A percentile compares a stretch with the other conserved stretches of the same genome.
Conservation (phyloP, 2,113 vertebrate species). For the Carollia perspicillata region DNA sequence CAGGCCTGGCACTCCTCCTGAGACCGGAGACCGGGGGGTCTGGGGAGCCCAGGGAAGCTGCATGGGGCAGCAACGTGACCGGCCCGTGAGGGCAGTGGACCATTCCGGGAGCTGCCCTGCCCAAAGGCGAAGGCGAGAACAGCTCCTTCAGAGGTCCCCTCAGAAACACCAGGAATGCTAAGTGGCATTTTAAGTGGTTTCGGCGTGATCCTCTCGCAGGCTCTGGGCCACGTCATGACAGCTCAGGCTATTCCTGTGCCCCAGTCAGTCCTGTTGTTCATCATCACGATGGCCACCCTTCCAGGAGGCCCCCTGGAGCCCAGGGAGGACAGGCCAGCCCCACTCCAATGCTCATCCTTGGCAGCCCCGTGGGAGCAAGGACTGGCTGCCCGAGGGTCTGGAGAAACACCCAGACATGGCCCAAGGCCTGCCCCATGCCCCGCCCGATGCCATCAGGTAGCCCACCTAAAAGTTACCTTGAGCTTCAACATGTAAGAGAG, state of each 20-base stretch:
- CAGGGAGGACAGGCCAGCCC: not conserved
- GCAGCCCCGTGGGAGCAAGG: rapidly evolving
- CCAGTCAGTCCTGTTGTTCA: not conserved
- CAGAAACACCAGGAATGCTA: not conserved
- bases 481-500: not conserved
- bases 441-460: not conserved
- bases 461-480: not conserved
- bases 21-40: not conserved
- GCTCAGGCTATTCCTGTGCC: rapidly evolving
- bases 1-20: not conserved
- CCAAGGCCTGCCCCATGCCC: not conserved
- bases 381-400: not conserved
- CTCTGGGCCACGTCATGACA: not conserved
- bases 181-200: not conserved
- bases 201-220: not conserved
- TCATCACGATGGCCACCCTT: not conserved
- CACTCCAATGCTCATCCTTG: not conserved
- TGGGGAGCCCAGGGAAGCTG: rapidly evolving
- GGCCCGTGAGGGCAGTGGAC: not conserved
- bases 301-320: not conserved
- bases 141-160: not conserved
- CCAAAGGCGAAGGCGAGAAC: not conserved
- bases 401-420: not conserved
- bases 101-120: not conserved
- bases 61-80: rapidly evolving